These are phyloP conservation scores for Phoebastria nigripes DNA, from an alignment of 2,797 vertebrate genomes.

Conservation along the genomic window DNA sequence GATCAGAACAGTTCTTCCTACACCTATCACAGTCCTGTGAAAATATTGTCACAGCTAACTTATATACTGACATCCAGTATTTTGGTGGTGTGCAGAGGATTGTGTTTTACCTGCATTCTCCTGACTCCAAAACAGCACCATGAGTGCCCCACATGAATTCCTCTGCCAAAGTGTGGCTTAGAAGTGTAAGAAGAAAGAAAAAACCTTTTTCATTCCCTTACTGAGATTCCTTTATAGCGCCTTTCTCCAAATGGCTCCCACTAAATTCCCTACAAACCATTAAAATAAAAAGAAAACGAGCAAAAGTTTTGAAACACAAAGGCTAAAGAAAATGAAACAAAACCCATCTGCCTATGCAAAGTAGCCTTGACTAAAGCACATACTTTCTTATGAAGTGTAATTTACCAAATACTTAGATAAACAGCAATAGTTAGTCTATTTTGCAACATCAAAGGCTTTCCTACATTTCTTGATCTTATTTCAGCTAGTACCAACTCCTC, in stretches of 20 bases:
- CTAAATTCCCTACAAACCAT: neutral
- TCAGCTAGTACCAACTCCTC: neutral
- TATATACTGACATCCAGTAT: neutral
- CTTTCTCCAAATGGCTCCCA: neutral
- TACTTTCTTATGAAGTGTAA: neutral
- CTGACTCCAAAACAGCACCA: neutral
- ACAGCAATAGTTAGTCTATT: neutral
- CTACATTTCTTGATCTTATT: neutral
- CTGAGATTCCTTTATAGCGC: neutral
- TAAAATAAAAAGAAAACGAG: neutral
- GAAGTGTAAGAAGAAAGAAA: neutral
- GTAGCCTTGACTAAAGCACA: neutral
- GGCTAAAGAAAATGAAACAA: neutral
- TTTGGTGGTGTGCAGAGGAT: neutral
- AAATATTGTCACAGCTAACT: neutral
- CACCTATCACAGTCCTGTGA: neutral
- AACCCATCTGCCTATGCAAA: neutral
- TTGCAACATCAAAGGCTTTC: neutral
- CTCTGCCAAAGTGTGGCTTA: neutral
- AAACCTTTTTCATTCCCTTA: neutral
- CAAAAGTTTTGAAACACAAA: neutral
- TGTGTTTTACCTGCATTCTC: neutral
- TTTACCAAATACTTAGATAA: neutral
- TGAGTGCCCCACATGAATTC: rapidly evolving
- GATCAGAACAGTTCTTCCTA: neutral